phyloP scores from a whole-genome alignment of 2,888 invertebrate species.

The Axea sp. region DNA sequence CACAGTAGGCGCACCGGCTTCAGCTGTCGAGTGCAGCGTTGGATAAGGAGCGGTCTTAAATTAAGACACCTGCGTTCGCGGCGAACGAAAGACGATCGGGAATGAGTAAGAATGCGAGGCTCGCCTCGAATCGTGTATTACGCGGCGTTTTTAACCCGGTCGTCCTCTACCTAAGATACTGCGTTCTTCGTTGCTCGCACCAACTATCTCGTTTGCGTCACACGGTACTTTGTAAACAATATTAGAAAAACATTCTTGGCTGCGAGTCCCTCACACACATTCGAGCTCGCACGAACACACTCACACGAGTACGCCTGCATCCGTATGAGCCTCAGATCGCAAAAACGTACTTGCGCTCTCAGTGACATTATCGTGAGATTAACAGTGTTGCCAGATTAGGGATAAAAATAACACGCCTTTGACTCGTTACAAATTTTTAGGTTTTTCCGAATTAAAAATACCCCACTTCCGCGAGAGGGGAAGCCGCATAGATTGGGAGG shows the following conservation, averaged over 20 bases:
- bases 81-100: constrained; percentile 12
- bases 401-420: constrained; percentile 40
- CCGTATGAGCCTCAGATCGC: constrained; percentile 22
- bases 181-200: constrained; percentile 65
- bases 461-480: constrained; percentile 16
- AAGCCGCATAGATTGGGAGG: neutral
- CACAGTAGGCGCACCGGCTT: too few relatives aligned
- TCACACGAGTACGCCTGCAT: neutral
- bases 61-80: constrained; percentile 13
- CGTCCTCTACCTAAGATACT: constrained; percentile 75
- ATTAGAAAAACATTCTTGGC: constrained; percentile 65
- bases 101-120: constrained; percentile 34
- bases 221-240: constrained; percentile 59
- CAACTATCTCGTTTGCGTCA: constrained; percentile 64
- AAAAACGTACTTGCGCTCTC: constrained; percentile 15
- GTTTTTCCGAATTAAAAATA: constrained; percentile 41
- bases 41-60: neutral
- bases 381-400: constrained; percentile 58
- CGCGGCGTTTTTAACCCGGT: constrained; percentile 67
- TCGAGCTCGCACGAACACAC: neutral
- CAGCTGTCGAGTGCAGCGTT: too few relatives aligned
- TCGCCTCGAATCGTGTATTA: constrained; percentile 61
- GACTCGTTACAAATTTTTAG: constrained; percentile 24
- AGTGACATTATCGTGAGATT: constrained; percentile 54
- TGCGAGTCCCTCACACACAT: constrained; percentile 36